These are phyloP conservation scores for Rafetus swinhoei DNA, from an alignment of 2,113 vertebrate genomes.

Conservation along the genomic window DNA sequence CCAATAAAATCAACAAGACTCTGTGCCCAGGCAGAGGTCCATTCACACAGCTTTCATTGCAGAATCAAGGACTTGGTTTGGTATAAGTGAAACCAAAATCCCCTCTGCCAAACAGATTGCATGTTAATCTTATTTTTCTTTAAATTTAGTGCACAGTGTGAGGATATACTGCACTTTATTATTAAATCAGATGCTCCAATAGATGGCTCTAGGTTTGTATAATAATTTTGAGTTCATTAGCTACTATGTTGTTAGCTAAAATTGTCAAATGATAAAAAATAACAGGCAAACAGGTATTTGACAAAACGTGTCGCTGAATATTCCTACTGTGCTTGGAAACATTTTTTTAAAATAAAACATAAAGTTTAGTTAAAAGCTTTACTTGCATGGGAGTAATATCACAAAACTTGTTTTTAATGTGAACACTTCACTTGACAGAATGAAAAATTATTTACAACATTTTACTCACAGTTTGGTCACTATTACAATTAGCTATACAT, in stretches of 20 bases:
- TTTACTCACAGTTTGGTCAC: slow-evolving; percentile 72
- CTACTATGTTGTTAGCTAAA: slow-evolving; percentile 30
- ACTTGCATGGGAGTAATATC: slow-evolving; percentile 72
- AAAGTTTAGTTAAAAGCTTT: slow-evolving; percentile 70
- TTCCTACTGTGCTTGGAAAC: slow-evolving; percentile 45
- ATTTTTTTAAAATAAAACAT: slow-evolving; percentile 64
- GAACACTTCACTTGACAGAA: slow-evolving; percentile 80
- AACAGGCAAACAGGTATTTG: slow-evolving; percentile 28
- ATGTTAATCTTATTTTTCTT: slow-evolving; percentile 23
- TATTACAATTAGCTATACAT: slow-evolving; percentile 68
- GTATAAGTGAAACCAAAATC: not conserved
- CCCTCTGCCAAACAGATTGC: not conserved
- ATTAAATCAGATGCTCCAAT: slow-evolving; percentile 38
- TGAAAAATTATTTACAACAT: slow-evolving; percentile 82
- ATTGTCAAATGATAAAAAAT: slow-evolving; percentile 21
- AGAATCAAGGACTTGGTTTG: not conserved
- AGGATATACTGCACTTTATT: slow-evolving; percentile 15
- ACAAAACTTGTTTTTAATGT: slow-evolving; percentile 84
- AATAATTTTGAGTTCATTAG: slow-evolving; percentile 44
- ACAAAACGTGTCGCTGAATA: slow-evolving; percentile 56
- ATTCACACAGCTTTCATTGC: not conserved
- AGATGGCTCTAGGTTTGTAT: slow-evolving; percentile 45
- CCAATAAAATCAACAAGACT: not conserved
- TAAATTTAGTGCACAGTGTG: slow-evolving; percentile 8
- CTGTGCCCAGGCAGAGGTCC: not conserved